Evolutionary conservation across 2,888 invertebrate species (phyloP).

Genomic region (Apodemia hepburni): DNA sequence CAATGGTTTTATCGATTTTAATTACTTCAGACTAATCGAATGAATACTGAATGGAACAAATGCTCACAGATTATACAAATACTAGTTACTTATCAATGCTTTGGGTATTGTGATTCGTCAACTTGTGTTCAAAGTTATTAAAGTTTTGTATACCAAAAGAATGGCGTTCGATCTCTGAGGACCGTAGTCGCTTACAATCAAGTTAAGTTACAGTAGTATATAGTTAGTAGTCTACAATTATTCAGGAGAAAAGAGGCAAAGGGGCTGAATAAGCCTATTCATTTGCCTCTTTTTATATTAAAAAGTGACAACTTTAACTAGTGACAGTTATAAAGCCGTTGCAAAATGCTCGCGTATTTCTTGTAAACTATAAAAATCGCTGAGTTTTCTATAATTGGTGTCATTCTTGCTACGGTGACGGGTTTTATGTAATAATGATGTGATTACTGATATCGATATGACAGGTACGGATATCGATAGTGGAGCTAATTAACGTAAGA

Average conservation of each 20-base stretch:
- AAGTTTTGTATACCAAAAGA: no score
- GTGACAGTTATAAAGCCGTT: neutral
- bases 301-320: neutral
- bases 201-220: no score
- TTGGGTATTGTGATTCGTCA: neutral
- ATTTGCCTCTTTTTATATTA: neutral
- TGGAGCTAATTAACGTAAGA: no score
- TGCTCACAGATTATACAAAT: neutral
- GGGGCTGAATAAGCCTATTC: no score
- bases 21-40: neutral
- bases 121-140: no score
- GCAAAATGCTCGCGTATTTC: neutral
- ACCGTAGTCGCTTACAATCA: no score
- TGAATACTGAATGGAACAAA: neutral
- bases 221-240: no score
- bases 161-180: no score
- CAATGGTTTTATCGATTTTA: slow-evolving; percentile 8
- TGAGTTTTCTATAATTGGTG: slow-evolving; percentile 9
- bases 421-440: neutral
- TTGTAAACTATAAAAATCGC: slow-evolving; percentile 11
- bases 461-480: neutral
- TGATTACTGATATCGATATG: neutral
- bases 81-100: neutral
- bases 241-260: no score
- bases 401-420: slow-evolving; percentile 11